Base-by-base conservation (phyloP, 2,888 invertebrate species). In the Stegophylla sp. region DNA sequence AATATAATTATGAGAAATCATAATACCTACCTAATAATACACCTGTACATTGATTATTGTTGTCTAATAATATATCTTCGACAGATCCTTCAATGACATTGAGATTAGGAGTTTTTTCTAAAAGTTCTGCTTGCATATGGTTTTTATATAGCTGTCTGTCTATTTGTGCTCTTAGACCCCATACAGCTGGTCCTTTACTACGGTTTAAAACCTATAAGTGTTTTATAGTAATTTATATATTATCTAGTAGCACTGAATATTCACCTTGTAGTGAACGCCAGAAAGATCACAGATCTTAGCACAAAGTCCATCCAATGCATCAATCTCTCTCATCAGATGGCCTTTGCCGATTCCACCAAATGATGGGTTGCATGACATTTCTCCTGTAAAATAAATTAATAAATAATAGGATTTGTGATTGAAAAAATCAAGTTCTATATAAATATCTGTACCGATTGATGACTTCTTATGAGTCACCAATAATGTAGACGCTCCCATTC, bases 321-420 rank as follows among this genome's bases (percentile, higher is more conserved):
- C 96, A 12, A 96, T 88, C 88, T 96, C 96, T 84, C 91, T 89
- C 90, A 95, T 92, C 73, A 95, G 87, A 86, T 96, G 94, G 0
- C 95, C 95, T 87, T 96, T 96, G 0, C 95, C 96, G 84, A 96
- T 94, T 10, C 96, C 96, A 41, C 96, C 96, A 87, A 96, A 96
- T 0, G 95, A 93, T 26, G 96, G 96, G 88, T 96, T 96, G 85
- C 96, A 96, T 0, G 95, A 94, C 96, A 96, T 96, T 87, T 94
- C 95, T 43, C 94, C 93, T 93, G 83, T 82, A 87, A 85, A 72
- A 82, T 79, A 26, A 66, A n/a, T n/a, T n/a, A n/a, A n/a, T n/a
- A n/a, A n/a, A n/a, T n/a, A n/a, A n/a, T n/a, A n/a, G n/a, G n/a
- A n/a, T n/a, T n/a, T n/a, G n/a, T n/a, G n/a, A n/a, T n/a, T n/a